Evolutionary conservation across 2,888 invertebrate species (phyloP), one percentile per base, ranked within the genome.

Genomic region (Galeruca laticollis): DNA sequence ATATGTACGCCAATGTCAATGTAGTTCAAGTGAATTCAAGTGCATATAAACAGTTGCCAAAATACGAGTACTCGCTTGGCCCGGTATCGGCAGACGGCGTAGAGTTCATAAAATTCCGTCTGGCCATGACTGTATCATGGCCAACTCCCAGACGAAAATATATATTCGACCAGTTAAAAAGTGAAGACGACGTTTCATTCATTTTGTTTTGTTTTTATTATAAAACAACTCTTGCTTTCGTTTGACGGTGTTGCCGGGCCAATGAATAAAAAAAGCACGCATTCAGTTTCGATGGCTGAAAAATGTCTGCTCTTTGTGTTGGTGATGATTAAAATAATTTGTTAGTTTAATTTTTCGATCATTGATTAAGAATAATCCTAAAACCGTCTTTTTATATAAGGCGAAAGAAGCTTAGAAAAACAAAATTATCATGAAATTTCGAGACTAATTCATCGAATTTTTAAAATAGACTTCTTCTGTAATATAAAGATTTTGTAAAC

Each of bases 61-160:
- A 74, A 73, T 71, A 64, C 52, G 47, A 51, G 40, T 52, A 64
- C 68, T 35, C 18, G 56, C 33, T 33, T 35, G 56, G 56, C 18
- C 56, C 56, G 11, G 35, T 52, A 49, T 47, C 37, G 60, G 51
- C 66, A 73, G 76, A 74, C 75, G 72, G 77, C 70, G 73, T 68
- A 73, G 72, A 74, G 79, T 77, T 79, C 78, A 79, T 78, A 75
- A 78, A 77, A 79, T 76, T 75, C 76, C 63, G 79, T 76, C 76
- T 79, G 80, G 78, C 81, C 80, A 73, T 80, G 80, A 77, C 76
- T 76, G 69, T 76, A 78, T 81, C 81, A 82, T 80, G 82, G 82
- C 81, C 82, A 81, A 77, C 78, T 77, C 78, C 79, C 81, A 81
- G 81, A 81, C 81, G 78, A 78, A 81, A 81, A 79, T 80, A 79